Conservation (phyloP, 2,888 invertebrate genomes). For the Hirudinaria manillensis region DNA sequence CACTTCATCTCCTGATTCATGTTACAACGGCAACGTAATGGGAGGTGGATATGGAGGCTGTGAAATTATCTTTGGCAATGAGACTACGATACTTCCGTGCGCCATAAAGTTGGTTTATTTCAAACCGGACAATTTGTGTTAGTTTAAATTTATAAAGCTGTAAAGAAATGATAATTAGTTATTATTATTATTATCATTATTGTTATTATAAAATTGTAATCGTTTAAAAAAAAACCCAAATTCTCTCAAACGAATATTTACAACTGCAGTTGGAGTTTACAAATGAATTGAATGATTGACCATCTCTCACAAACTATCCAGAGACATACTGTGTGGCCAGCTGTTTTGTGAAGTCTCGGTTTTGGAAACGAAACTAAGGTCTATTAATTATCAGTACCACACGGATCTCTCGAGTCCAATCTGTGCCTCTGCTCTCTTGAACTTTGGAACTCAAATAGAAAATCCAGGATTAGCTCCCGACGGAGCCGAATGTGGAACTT, state of each 20-base stretch:
- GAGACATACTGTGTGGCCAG: slow-evolving; percentile 18
- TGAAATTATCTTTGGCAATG: background rate
- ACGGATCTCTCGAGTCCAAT: background rate
- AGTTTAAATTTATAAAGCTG: too few relatives aligned
- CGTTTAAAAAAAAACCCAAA: too few relatives aligned
- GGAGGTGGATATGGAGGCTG: background rate
- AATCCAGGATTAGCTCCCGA: slow-evolving; percentile 20
- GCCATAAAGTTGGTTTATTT: too few relatives aligned
- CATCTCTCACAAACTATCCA: too few relatives aligned
- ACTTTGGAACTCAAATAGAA: slow-evolving; percentile 16
- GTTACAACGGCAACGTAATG: slow-evolving; percentile 2
- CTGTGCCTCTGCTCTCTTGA: slow-evolving; percentile 4
- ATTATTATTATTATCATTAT: too few relatives aligned
- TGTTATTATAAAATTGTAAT: too few relatives aligned
- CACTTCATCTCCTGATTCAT: background rate
- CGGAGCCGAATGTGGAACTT: slow-evolving; percentile 16
- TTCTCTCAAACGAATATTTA: too few relatives aligned
- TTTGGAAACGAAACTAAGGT: background rate
- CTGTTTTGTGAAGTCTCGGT: background rate
- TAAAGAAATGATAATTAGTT: too few relatives aligned
- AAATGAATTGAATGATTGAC: background rate
- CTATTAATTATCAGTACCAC: background rate
- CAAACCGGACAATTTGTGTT: too few relatives aligned
- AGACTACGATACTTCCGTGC: background rate
- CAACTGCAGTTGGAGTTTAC: too few relatives aligned